Evolutionary conservation across 2,113 vertebrate species (phyloP), one percentile per base, ranked within the genome.

Genomic region (Siniperca chuatsi): DNA sequence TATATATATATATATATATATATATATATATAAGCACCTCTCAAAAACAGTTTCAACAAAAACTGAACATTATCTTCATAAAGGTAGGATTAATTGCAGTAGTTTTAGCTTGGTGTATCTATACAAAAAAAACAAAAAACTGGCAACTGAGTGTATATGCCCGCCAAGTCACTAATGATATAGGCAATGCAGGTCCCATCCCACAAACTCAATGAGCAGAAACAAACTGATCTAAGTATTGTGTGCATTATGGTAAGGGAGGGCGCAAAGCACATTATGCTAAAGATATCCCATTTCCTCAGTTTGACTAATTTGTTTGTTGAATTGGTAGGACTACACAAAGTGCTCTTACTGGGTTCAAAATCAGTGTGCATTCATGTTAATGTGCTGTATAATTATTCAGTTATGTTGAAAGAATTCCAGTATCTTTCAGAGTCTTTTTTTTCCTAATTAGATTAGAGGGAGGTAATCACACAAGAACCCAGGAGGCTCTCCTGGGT

Each of bases 401-500:
- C 23, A 72, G 64, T 25, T 78, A 35, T 76, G 42, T 71, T 70
- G 44, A 74, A 83, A 64, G 25, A 52, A 61, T 66, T 79, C 37
- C 23, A 58, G 29, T 54, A 75, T 68, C 52, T 76, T 55, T 84
- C n/a, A 46, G 37, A 29, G 23, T 48, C 13, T 60, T 75, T 75
- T 18, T 87, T 81, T 60, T 48, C 29, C 18, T 89, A 88, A 87
- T 90, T 88, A 76, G 70, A 91, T 90, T 85, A 84, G 70, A 55
- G 72, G 5, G 33, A 84, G 2, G 62, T 86, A 89, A 86, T 89
- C 57, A 57, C 69, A 50, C 37, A 73, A 54, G 62, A 73, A 66
- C 68, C 80, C 54, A 29, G 21, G 48, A 50, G 16, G 29, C 66
- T 84, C 74, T 78, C 76, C 11, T 42, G 79, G 85, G 80, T 21